Conservation (phyloP, 2,888 invertebrate species). For the Drosophila histrio region DNA sequence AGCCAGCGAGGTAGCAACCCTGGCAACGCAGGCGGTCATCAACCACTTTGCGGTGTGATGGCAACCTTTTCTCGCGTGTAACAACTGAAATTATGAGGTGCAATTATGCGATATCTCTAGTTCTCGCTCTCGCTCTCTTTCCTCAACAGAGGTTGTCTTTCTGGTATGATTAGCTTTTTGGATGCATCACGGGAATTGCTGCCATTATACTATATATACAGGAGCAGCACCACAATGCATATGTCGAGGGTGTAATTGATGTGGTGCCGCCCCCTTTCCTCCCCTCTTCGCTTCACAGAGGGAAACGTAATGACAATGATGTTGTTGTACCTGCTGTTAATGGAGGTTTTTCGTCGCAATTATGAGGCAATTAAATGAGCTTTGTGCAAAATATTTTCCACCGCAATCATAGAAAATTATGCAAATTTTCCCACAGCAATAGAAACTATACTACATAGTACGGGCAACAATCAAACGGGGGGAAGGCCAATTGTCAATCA, state of each 20-base stretch:
- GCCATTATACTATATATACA: conserved; percentile 51
- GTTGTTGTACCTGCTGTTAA: conserved; percentile 13
- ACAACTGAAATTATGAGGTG: conserved; percentile 58
- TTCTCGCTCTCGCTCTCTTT: not conserved
- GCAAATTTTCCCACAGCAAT: conserved; percentile 39
- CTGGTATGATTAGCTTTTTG: conserved; percentile 73
- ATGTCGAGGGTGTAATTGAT: conserved; percentile 60
- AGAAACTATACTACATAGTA: conserved; percentile 17
- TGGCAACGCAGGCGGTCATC: conserved; percentile 12
- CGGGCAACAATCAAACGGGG: not conserved
- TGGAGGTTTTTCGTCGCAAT: conserved; percentile 40
- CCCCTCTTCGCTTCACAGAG: not conserved
- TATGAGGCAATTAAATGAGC: conserved; percentile 66
- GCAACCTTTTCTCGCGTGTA: conserved; percentile 41
- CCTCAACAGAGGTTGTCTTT: conserved; percentile 1
- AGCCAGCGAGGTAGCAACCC: conserved; percentile 34
- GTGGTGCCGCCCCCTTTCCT: conserved; percentile 38
- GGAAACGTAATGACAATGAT: not conserved
- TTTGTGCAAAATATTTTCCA: conserved; percentile 34
- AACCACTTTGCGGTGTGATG: conserved; percentile 19
- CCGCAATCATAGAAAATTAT: conserved; percentile 52
- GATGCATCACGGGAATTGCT: conserved; percentile 52
- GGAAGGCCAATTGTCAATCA: conserved; percentile 50
- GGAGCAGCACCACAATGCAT: conserved; percentile 25
- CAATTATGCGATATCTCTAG: conserved; percentile 61